Evolutionary conservation across 2,797 vertebrate species (phyloP), one percentile per base, ranked within the genome.

Genomic region (Coracias cyanogaster): DNA sequence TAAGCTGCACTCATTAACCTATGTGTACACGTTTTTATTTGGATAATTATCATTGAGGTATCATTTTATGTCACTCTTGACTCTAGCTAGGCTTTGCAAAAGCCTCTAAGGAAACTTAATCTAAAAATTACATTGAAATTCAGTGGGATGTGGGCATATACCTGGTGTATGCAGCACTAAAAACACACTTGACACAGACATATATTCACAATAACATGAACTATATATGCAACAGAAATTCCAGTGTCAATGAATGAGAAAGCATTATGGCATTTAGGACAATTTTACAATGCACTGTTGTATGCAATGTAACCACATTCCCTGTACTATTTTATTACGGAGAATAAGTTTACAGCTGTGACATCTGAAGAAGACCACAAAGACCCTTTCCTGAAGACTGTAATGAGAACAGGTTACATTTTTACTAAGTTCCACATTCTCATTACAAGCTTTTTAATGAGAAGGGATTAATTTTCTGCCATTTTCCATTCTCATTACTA

Each of bases 391-490:
- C 60, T 70, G 60, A 94, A 84, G 66, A 88, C 37, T 43, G 37
- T 82, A 94, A 96, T 93, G 64, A 88, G 92, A 94, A 66, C 37
- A 81, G 76, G 94, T 88, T 97, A 89, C 71, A 65, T 95, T 94
- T 84, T 43, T 80, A 93, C 67, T 22, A 81, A 94, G 78, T 81
- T 95, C 73, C 91, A 90, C 64, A 91, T 94, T 94, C 86, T 96
- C 86, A 94, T 97, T 97, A 96, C 92, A 91, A 96, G 88, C 9
- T 90, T 94, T 97, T 96, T 97, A 97, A 97, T 96, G 93, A 95
- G 92, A 95, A 94, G 72, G 91, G 91, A 96, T 96, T 97, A 94
- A 95, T 97, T 97, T 96, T 97, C 93, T 97, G 73, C 93, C 96
- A 96, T 97, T 95, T 97, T 95, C 94, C 43, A 86, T 84, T 96